Evolutionary conservation across 2,797 vertebrate genomes (phyloP), one percentile per base, ranked within the genome.

Genomic region (Notolabrus celidotus): DNA sequence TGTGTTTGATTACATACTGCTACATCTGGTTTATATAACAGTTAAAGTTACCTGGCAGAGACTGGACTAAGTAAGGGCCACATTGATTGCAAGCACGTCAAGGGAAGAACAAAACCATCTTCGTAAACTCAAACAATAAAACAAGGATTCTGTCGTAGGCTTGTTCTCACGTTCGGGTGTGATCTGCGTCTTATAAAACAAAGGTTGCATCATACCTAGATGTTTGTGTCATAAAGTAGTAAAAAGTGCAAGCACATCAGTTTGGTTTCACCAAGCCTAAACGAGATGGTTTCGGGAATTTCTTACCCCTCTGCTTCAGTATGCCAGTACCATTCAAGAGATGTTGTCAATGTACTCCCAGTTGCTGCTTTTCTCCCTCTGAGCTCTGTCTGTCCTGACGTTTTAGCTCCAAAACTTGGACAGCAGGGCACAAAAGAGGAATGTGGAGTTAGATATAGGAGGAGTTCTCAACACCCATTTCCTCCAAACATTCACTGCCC

Each of bases 401-500:
- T 73, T 77, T 77, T 45, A 63, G 70, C 63, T 84, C 47, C 52
- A 38, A 60, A 71, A 67, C 67, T 74, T 61, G 11, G 38, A 85
- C 52, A 74, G 61, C 71, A 70, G 58, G 38, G 23, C 62, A 68
- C 39, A 71, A 71, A 58, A 43, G 43, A 82, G 88, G 92, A 93
- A 93, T 93, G 91, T 79, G 77, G 80, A 85, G 77, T 86, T 61
- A 70, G 74, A 89, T 86, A 84, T 83, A 92, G 89, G 87, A 87
- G 91, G 85, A 86, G 90, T 85, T 52, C 65, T 79, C 61, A 55
- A 87, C 86, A 86, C 87, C 87, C 92, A 92, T 91, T 94, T 94
- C 90, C 93, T 91, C 84, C 74, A 60, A 77, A 84, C 46, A 51
- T 67, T 63, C 83, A 61, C 68, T 68, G 71, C 84, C 88, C 86